phyloP scores from a whole-genome alignment of 2,888 invertebrate species.

The Eudasyphora cyanicolor region DNA sequence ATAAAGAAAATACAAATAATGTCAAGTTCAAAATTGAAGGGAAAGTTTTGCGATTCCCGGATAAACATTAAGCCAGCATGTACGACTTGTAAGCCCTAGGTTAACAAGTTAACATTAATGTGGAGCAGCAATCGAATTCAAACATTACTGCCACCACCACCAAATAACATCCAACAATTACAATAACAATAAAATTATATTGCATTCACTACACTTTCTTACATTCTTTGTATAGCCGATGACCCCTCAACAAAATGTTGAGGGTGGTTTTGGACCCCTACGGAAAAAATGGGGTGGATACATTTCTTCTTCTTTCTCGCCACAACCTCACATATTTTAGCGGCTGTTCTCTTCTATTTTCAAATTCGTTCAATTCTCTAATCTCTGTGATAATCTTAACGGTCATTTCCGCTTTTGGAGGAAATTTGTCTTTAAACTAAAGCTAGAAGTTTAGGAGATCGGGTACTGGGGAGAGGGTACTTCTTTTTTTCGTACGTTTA shows the following conservation, averaged over 20 bases:
- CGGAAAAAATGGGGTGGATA: background rate
- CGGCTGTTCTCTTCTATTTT: background rate
- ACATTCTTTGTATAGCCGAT: background rate
- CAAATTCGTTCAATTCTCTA: background rate
- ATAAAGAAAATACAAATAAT: background rate
- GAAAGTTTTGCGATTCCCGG: background rate
- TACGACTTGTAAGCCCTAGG: conserved; percentile 38
- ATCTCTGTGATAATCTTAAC: conserved; percentile 25
- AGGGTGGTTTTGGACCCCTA: background rate
- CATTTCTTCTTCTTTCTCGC: background rate
- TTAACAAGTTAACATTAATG: conserved; percentile 46
- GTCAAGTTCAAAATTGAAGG: background rate
- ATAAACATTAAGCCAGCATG: conserved; percentile 28
- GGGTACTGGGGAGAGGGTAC: background rate
- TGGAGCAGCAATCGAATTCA: conserved; percentile 12
- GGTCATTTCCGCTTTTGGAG: conserved; percentile 11
- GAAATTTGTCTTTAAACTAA: background rate
- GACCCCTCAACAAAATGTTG: background rate
- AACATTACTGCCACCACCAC: too few species aligned
- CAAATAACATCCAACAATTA: too few species aligned
- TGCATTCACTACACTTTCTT: background rate
- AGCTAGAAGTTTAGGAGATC: background rate
- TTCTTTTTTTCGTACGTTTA: background rate
- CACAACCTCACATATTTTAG: background rate
- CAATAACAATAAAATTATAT: background rate